Conservation (phyloP, 2,888 invertebrate genomes). For the Drosophila mimetica region DNA sequence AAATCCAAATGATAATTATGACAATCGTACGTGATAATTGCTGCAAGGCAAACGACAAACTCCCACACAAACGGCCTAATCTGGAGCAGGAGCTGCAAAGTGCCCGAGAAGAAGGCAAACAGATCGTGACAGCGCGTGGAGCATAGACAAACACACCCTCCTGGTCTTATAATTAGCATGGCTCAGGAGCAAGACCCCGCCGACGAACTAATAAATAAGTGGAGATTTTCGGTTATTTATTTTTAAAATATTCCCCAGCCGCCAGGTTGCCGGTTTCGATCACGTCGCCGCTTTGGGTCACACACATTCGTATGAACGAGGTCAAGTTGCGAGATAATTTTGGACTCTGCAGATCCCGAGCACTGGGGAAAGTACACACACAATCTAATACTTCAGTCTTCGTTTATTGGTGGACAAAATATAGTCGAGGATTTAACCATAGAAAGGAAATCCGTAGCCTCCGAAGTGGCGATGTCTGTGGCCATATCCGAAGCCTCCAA, state of each 20-base stretch:
- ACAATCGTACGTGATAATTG: conserved; percentile 83
- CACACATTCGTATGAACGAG: conserved; percentile 67
- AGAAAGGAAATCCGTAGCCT: neutral
- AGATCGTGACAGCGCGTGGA: conserved; percentile 65
- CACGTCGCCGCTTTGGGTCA: conserved; percentile 55
- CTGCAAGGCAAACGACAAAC: conserved; percentile 60
- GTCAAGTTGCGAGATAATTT: conserved; percentile 70
- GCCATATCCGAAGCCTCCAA: neutral
- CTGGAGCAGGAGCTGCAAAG: conserved; percentile 33
- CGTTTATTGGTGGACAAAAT: conserved; percentile 25
- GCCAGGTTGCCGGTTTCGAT: conserved; percentile 46
- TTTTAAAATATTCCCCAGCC: conserved; percentile 68
- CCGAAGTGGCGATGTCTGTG: conserved; percentile 3
- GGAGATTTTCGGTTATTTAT: conserved; percentile 74
- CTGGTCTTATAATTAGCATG: conserved; percentile 67
- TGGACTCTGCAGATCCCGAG: conserved; percentile 30
- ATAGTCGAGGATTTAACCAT: conserved; percentile 19
- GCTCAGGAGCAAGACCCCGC: conserved; percentile 26
- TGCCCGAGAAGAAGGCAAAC: conserved; percentile 50
- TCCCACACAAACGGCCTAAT: conserved; percentile 45
- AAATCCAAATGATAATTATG: conserved; percentile 83
- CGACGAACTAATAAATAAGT: conserved; percentile 69
- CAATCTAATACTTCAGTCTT: conserved; percentile 24
- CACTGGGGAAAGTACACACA: conserved; percentile 3
- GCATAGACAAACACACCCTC: conserved; percentile 66